Evolutionary conservation across 2,113 vertebrate species (phyloP).

Genomic region (Hippopotamus amphibius): DNA sequence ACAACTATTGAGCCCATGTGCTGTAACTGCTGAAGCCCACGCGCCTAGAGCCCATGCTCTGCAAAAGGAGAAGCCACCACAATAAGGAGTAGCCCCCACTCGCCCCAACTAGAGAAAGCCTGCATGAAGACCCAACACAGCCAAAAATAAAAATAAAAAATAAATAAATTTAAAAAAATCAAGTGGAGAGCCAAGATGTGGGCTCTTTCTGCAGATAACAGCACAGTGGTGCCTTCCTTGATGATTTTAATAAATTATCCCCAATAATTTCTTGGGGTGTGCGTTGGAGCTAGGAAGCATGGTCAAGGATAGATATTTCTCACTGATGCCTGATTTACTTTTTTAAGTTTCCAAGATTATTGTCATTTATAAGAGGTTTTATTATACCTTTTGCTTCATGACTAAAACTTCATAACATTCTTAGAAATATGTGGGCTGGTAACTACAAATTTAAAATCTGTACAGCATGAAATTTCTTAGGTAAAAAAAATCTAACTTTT

Average conservation of each 20-base stretch:
- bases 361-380: slow-evolving; percentile 64
- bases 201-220: background rate
- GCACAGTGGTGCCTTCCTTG: background rate
- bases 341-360: slow-evolving; percentile 39
- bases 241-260: background rate
- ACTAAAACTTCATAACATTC: slow-evolving; percentile 57
- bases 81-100: too few species aligned
- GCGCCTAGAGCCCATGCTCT: too few species aligned
- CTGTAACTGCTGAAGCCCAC: too few species aligned
- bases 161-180: too few species aligned
- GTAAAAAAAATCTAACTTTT: slow-evolving; percentile 46
- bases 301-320: background rate
- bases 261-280: background rate
- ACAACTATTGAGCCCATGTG: too few species aligned
- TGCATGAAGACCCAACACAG: too few species aligned
- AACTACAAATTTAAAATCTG: slow-evolving; percentile 65
- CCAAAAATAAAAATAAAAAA: too few species aligned
- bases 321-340: background rate
- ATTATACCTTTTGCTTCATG: slow-evolving; percentile 57
- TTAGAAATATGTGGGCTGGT: slow-evolving; percentile 60
- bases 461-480: slow-evolving; percentile 10
- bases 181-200: too few species aligned
- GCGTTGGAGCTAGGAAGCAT: background rate
- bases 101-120: too few species aligned
- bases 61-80: too few species aligned